A percentile compares a stretch with the other conserved stretches of the same genome.
These are phyloP conservation scores for Erpornis zantholeuca DNA, from an alignment of 2,113 vertebrate genomes.

Conservation along the genomic window DNA sequence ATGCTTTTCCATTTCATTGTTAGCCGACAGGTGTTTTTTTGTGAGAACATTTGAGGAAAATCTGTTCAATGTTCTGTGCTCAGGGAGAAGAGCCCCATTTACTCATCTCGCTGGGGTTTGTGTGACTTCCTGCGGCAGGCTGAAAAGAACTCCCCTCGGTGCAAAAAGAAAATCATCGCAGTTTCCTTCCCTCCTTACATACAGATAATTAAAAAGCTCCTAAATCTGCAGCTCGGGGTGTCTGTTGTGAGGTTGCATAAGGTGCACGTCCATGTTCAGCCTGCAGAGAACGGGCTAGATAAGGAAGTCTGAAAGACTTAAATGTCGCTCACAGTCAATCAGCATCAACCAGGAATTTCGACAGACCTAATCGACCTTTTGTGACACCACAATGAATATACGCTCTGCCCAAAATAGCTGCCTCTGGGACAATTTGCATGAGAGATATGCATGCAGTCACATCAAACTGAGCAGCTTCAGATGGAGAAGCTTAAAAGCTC, in stretches of 20 bases:
- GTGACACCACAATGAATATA: constrained; percentile 47
- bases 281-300: constrained; percentile 7
- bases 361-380: constrained; percentile 53
- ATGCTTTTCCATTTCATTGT: background rate
- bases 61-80: background rate
- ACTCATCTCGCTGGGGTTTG: background rate
- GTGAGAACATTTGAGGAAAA: background rate
- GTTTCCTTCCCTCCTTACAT: background rate
- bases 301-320: constrained; percentile 45
- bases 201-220: constrained; percentile 26
- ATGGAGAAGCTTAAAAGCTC: constrained; percentile 59
- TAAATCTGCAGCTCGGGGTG: background rate
- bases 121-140: background rate
- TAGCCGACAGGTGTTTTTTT: background rate
- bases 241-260: background rate
- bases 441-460: constrained; percentile 28
- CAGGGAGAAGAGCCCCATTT: background rate
- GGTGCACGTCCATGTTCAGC: background rate
- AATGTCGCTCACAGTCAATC: constrained; percentile 43
- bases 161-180: background rate
- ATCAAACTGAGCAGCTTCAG: constrained; percentile 50
- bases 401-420: constrained; percentile 46
- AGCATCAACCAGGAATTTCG: constrained; percentile 30
- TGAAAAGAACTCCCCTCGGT: background rate
- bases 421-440: constrained; percentile 58